Evolutionary conservation across 2,888 invertebrate species (phyloP), one percentile per base, ranked within the genome.

Genomic region (Trypoxylon attenuatum): DNA sequence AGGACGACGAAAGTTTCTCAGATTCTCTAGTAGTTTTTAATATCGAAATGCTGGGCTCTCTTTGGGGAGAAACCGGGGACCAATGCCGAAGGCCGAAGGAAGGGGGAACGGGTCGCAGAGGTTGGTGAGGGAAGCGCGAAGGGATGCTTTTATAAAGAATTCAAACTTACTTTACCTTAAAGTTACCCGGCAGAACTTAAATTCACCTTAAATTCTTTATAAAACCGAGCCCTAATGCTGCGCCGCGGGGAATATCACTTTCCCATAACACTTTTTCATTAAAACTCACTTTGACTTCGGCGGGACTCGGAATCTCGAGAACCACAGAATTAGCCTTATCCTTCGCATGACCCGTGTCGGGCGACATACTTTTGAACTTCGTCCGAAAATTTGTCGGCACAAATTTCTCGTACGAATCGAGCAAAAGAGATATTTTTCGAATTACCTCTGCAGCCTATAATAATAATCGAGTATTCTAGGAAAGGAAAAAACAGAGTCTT

Each of bases 181-280:
- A 52, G 59, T 63, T 63, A 58, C 42, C 43, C 23, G 23, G 18
- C 22, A 38, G 51, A 55, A 61, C 51, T 55, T 55, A 47, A 56
- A 56, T 61, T 52, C 51, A 19, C 33, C 55, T 50, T 38, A 38
- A 33, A 45, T 49, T 6, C 21, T 47, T 59, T 29, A 45, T 21
- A 46, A 25, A 23, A 18, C 38, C 51, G 6, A n/a, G 23, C 45
- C 13, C 10, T n/a, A 46, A 46, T 23, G 18, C 23, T 10, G 16
- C 21, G 57, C 43, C 41, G 23, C 43, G 25, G 18, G 49, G 55
- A 51, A 55, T 61, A 65, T 61, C 62, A 42, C 55, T 56, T 39
- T 10, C 47, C 51, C 52, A 21, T 65, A 56, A 65, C 62, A 61
- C 51, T 52, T 63, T 65, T 62, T 62, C 65, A 56, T 65, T 62